Conservation (phyloP, 2,797 vertebrate genomes). For the Enteromius thamalakanensis region DNA sequence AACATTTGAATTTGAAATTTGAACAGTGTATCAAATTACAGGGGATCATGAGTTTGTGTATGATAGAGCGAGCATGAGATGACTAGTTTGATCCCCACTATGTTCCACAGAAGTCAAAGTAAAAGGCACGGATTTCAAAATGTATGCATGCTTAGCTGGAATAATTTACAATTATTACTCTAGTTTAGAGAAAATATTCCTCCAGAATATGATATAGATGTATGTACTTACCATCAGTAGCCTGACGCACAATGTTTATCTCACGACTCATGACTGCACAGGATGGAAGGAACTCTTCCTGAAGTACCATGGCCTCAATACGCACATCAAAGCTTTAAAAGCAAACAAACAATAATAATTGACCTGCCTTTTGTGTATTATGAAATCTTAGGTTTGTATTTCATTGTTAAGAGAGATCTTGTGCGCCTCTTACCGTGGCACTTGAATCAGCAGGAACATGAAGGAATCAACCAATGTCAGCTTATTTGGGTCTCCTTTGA, state of each 20-base stretch:
- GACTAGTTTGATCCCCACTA: background rate
- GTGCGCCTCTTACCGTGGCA: conserved; percentile 86
- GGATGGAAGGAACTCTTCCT: conserved; percentile 89
- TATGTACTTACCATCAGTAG: conserved; percentile 85
- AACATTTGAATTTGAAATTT: too few species aligned
- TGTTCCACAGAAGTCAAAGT: background rate
- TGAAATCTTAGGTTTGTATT: background rate
- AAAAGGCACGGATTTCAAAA: background rate
- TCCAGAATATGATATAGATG: background rate
- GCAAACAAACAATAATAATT: background rate
- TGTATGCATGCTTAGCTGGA: background rate
- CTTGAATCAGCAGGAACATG: conserved; percentile 91
- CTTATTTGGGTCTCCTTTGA: conserved; percentile 90
- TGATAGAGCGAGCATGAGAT: background rate
- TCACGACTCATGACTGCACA: conserved; percentile 86
- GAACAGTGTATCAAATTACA: background rate
- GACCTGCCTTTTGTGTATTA: background rate
- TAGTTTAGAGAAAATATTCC: background rate
- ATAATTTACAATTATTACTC: background rate
- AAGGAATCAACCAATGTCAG: conserved; percentile 95
- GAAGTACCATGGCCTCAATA: conserved; percentile 95
- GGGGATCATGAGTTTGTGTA: conserved; percentile 22
- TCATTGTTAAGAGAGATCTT: background rate
- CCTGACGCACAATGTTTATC: conserved; percentile 85
- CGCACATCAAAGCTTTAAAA: conserved; percentile 87